Evolutionary conservation across 2,888 invertebrate genomes (phyloP), one percentile per base, ranked within the genome.

Genomic region (Eubasilissa splendida): DNA sequence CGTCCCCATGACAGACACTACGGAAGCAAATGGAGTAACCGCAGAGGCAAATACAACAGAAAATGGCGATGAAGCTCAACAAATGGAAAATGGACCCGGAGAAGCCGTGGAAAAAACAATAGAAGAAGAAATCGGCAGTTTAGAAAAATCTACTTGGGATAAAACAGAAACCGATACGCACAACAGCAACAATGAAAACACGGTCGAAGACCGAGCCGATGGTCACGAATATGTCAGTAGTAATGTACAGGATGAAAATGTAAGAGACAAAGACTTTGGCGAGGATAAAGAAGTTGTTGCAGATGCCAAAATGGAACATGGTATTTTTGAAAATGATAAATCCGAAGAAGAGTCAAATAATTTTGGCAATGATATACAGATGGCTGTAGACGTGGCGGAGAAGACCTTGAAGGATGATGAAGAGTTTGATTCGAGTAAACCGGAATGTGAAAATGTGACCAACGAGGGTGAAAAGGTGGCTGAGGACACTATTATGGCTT

Each of bases 281-380:
- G 63, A 5, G n/a, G 58, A 58, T 58, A 58, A 4, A 58, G n/a
- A 11, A 5, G 58, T n/a, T 11, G 53, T 7, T 14, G 8, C 9
- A 70, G 54, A 70, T 42, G 42, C 52, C 10, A n/a, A n/a, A 58
- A n/a, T 22, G n/a, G 9, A 22, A 4, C 9, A 63, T 4, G 10
- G 22, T 4, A n/a, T 53, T 14, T 70, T 70, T 70, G 70, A 70
- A 53, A 76, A 76, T 33, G 60, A 71, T 52, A 78, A 78, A 71
- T 53, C 14, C 14, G 70, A 76, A 50, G 60, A 53, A 9, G 68
- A 54, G 4, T 22, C 56, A 11, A 76, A 63, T 22, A 70, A 70
- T 54, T 70, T 70, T n/a, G 70, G 70, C 22, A 53, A 22, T 11
- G 70, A 54, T 11, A 71, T 59, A 11, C 58, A 70, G 60, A 77